Evolutionary conservation across 2,888 invertebrate genomes (phyloP).

Genomic region (Lasioglossum figueresi): DNA sequence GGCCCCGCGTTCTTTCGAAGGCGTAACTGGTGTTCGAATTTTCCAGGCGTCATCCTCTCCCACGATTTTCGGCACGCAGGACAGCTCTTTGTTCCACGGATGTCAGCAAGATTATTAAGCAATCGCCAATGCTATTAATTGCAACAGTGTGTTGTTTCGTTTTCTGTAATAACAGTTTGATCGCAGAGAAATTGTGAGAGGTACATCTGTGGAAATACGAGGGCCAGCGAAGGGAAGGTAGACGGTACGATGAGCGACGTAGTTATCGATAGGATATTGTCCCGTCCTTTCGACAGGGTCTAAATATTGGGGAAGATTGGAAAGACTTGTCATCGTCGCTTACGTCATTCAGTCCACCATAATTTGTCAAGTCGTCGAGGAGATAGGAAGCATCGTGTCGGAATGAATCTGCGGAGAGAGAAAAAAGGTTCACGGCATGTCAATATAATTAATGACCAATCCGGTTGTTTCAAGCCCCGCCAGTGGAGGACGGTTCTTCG

Average conservation of each 20-base stretch:
- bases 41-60: constrained; percentile 32
- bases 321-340: constrained; percentile 25
- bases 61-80: constrained; percentile 13
- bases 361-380: constrained; percentile 56
- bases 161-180: neutral
- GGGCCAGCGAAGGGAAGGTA: neutral
- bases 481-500: constrained; percentile 44
- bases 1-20: constrained; percentile 42
- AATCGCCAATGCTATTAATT: no score
- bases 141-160: no score
- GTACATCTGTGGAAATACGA: neutral
- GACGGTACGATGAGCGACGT: neutral
- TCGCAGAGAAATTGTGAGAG: neutral
- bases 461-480: constrained; percentile 64
- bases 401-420: constrained; percentile 67
- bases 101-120: no score
- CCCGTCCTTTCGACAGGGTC: neutral
- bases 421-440: constrained; percentile 61
- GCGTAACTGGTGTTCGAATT: constrained; percentile 53
- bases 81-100: neutral
- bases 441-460: constrained; percentile 69
- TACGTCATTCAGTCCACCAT: constrained; percentile 30
- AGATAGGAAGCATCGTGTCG: constrained; percentile 50
- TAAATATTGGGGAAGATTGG: neutral
- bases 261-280: constrained; percentile 6